Base-by-base conservation (phyloP, 1,140 invertebrate genomes). In the Samia ricini region DNA sequence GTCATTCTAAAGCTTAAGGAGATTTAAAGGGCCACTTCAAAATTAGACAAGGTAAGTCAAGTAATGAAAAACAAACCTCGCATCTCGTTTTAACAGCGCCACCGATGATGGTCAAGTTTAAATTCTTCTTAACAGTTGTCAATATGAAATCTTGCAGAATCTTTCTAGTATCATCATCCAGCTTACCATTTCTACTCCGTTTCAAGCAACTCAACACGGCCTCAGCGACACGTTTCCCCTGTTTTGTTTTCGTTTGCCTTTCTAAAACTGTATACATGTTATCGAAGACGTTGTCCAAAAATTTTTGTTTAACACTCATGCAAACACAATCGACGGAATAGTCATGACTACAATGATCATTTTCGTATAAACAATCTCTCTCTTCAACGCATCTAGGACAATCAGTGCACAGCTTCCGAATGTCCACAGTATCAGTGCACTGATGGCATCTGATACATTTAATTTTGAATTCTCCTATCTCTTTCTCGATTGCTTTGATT, bases 81-180 rank as follows among this genome's bases (percentile, higher is more conserved):
- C 87, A 89, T 68, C 87, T 75, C 20, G 87, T 89, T 56, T 88
- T 89, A 10, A 88, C 82, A 51, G 87, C 87, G n/a, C 87, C 87
- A 29, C 84, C 87, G 33, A 89, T 71, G 21, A 89, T 85, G 1
- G 85, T 85, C 24, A 85, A 68, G 66, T 85, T 85, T 54, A 89
- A 78, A 76, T 89, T 82, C 66, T 85, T 85, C 56, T 85, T 88
- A 0, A 89, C 72, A 0, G 73, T 77, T 18, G 68, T 76, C 58
- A 88, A 50, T 54, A 89, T 74, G 63, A 88, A 89, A 6, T 83
- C 76, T 63, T 89, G 84, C 6, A 89, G 56, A 8, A 78, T 71
- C 26, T 77, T 81, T 49, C 68, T 79, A 0, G 84, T 89, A 55
- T 66, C 66, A 0, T 65, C 52, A 61, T 88, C 72, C 15, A 89